Evolutionary conservation across 1,140 invertebrate species (phyloP).

Genomic region (Colletes gigas): DNA sequence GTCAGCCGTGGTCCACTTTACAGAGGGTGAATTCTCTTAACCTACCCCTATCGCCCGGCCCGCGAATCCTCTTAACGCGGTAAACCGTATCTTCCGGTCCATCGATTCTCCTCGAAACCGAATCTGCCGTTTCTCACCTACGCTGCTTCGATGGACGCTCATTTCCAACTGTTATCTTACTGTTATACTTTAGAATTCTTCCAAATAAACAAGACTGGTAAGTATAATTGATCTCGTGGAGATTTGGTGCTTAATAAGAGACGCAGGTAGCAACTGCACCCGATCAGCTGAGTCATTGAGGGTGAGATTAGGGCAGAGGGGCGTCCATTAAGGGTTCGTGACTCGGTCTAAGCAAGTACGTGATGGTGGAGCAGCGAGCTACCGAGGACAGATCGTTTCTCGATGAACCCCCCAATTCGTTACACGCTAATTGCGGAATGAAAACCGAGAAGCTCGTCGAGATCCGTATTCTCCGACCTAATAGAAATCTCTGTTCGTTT

Average conservation of each 20-base stretch:
- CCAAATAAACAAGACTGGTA: too few species aligned
- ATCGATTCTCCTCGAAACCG: constrained; percentile 14
- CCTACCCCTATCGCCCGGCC: background rate
- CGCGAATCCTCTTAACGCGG: constrained; percentile 23
- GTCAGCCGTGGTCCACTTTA: constrained; percentile 30
- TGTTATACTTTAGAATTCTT: too few species aligned
- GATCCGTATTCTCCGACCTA: background rate
- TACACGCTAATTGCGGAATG: background rate
- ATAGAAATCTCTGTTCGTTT: constrained; percentile 4
- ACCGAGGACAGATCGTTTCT: background rate
- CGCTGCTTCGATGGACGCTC: background rate
- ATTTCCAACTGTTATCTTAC: too few species aligned
- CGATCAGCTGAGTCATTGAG: constrained; percentile 13
- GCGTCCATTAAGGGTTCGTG: background rate
- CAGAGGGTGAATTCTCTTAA: constrained; percentile 51
- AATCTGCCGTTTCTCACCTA: background rate
- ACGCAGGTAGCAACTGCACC: background rate
- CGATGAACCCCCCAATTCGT: background rate
- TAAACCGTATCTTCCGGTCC: background rate
- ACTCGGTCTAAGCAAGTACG: background rate
- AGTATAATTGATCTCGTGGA: too few species aligned
- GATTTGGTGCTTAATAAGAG: too few species aligned
- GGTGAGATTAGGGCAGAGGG: background rate
- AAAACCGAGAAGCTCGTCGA: background rate
- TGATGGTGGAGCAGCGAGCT: background rate